Evolutionary conservation across 2,888 invertebrate genomes (phyloP).

Genomic region (Homarus gammarus): DNA sequence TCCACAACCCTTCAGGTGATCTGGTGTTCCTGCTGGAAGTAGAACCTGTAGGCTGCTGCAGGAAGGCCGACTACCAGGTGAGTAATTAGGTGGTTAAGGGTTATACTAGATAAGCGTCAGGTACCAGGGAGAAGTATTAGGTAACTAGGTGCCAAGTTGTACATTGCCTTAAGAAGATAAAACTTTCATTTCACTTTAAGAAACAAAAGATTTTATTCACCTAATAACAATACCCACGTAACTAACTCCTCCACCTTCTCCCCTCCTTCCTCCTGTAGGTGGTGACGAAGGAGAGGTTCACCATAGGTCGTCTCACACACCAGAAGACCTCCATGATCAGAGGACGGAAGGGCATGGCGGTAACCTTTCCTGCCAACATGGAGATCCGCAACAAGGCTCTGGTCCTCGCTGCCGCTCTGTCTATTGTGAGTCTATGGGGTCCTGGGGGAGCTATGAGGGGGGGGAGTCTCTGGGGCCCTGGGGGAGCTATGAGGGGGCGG

Average conservation of each 20-base stretch:
- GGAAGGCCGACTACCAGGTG: constrained; percentile 27
- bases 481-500: background rate
- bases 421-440: constrained; percentile 40
- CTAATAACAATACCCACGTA: no score
- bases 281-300: background rate
- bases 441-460: background rate
- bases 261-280: background rate
- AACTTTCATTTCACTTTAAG: no score
- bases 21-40: constrained; percentile 38
- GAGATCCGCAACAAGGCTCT: constrained; percentile 43
- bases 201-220: no score
- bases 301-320: background rate
- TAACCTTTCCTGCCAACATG: constrained; percentile 37
- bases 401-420: constrained; percentile 32
- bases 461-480: background rate
- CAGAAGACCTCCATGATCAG: constrained; percentile 6
- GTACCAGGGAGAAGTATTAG: background rate
- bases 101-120: background rate
- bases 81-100: background rate
- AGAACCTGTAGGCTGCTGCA: constrained; percentile 12
- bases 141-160: no score
- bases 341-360: constrained; percentile 4
- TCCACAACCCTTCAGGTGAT: constrained; percentile 55
- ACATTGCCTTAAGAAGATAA: no score
- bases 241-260: no score